phyloP scores from a whole-genome alignment of 2,113 vertebrate species.

The Machaerirhynchus nigripectus region DNA sequence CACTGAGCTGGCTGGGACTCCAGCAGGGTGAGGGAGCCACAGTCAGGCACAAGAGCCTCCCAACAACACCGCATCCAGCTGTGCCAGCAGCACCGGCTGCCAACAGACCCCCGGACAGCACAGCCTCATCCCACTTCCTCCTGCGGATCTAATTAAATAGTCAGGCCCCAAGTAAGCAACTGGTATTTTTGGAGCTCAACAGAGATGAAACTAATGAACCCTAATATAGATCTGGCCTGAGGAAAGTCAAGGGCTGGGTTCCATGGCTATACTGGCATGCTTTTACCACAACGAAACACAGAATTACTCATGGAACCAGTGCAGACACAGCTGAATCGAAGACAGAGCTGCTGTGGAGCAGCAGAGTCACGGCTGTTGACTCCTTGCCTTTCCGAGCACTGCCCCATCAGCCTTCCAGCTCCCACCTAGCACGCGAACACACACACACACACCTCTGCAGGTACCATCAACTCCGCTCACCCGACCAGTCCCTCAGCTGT shows the following conservation, averaged over 20 bases:
- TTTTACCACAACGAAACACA: background rate
- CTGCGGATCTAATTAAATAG: background rate
- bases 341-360: fast-evolving
- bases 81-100: background rate
- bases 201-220: background rate
- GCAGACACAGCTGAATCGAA: background rate
- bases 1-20: fast-evolving
- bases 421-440: background rate
- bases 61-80: fast-evolving
- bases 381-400: background rate
- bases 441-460: background rate
- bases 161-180: background rate
- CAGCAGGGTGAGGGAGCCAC: background rate
- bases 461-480: fast-evolving
- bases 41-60: background rate
- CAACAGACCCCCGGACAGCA: background rate
- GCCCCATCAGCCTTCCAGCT: background rate
- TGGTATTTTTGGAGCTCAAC: background rate
- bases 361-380: fast-evolving
- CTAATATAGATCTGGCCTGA: background rate
- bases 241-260: background rate
- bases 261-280: fast-evolving
- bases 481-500: background rate
- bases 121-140: background rate
- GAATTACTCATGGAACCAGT: background rate